phyloP scores from a whole-genome alignment of 2,797 vertebrate genomes.

The Hapalemur alaotrensis region DNA sequence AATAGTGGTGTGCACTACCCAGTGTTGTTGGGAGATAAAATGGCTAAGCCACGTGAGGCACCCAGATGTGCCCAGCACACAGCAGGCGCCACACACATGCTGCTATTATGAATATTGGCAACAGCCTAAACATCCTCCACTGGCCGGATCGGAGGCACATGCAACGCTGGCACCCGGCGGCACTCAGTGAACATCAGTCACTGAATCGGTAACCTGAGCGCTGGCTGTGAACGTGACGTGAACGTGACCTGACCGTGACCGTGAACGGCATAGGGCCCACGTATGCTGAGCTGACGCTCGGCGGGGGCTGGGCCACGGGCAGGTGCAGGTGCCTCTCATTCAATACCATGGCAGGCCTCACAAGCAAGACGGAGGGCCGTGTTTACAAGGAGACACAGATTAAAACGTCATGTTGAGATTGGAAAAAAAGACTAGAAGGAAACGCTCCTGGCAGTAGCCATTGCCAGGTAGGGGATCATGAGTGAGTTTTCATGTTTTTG shows the following conservation, averaged over 20 bases:
- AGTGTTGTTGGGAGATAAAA: neutral
- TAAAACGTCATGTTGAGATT: neutral
- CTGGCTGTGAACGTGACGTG: no score
- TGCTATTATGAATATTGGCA: neutral
- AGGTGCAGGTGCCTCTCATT: neutral
- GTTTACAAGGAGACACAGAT: neutral
- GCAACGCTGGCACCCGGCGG: neutral
- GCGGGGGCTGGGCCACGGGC: neutral
- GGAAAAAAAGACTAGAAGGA: neutral
- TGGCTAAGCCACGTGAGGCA: neutral
- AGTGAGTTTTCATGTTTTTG: neutral
- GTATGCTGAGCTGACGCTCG: neutral
- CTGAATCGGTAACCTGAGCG: neutral
- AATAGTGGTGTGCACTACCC: neutral
- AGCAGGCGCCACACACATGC: neutral
- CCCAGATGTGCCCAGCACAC: neutral
- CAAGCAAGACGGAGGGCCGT: neutral
- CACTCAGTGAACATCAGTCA: neutral
- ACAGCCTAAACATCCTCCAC: neutral
- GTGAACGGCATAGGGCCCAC: neutral
- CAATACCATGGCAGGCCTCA: neutral
- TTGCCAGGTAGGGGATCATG: neutral
- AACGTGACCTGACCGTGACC: no score
- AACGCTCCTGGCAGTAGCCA: neutral
- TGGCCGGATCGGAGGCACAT: neutral